Conservation (phyloP, 2,113 vertebrate species). For the Brachirus orientalis region DNA sequence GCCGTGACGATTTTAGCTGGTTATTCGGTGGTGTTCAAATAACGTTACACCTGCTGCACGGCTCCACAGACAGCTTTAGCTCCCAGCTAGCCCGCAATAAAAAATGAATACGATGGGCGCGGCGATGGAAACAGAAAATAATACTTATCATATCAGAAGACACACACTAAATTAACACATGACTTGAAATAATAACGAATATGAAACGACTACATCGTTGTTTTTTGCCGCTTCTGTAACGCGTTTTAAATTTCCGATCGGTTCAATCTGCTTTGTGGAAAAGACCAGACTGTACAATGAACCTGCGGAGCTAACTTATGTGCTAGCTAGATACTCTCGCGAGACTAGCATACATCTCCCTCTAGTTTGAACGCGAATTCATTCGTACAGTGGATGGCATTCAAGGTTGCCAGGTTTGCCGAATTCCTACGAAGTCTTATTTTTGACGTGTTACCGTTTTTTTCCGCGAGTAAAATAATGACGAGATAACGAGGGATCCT, state of each 20-base stretch:
- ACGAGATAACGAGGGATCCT: too few species aligned
- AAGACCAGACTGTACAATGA: conserved; percentile 36
- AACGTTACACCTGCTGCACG: conserved; percentile 36
- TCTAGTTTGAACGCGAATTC: not conserved
- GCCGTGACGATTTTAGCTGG: not conserved
- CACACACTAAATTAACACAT: conserved; percentile 29
- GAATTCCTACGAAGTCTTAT: too few species aligned
- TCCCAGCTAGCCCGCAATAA: conserved; percentile 44
- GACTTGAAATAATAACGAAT: not conserved
- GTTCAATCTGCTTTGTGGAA: conserved; percentile 55
- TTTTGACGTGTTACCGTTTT: too few species aligned
- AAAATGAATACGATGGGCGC: conserved; percentile 59
- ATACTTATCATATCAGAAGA: conserved; percentile 45
- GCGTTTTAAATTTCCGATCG: conserved; percentile 12
- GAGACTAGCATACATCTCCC: conserved; percentile 7
- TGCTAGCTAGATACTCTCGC: conserved; percentile 47
- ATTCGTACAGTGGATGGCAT: not conserved
- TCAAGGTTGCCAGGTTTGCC: not conserved
- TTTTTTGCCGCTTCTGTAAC: conserved; percentile 4
- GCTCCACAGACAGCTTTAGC: conserved; percentile 23
- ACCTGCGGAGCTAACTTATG: conserved; percentile 28
- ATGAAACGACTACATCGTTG: conserved; percentile 54
- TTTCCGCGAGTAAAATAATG: too few species aligned
- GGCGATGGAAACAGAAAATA: conserved; percentile 63
- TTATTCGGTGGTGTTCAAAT: conserved; percentile 1